Percentiles rank a stretch among this genome's conserved stretches.
phyloP scores from a whole-genome alignment of 2,888 invertebrate species.

The Thymelicus acteon region DNA sequence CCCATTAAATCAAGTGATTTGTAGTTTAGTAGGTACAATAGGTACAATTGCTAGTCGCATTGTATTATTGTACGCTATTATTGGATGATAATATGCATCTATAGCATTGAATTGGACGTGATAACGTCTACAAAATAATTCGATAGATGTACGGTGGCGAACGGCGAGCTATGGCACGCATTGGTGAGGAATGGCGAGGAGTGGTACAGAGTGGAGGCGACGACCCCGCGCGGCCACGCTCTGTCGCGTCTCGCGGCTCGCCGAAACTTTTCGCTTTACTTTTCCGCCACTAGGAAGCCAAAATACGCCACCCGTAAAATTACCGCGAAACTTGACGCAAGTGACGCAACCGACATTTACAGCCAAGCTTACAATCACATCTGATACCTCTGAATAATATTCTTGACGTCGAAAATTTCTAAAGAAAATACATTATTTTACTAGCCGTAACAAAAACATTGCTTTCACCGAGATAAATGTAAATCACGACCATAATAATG shows the following conservation, averaged over 20 bases:
- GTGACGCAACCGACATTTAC: slow-evolving; percentile 40
- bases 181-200: slow-evolving; percentile 40
- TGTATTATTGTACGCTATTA: too few relatives aligned
- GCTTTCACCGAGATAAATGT: slow-evolving; percentile 14
- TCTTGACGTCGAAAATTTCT: neutral
- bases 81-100: too few relatives aligned
- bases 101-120: too few relatives aligned
- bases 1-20: too few relatives aligned
- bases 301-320: slow-evolving; percentile 78
- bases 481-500: slow-evolving; percentile 7
- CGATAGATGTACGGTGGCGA: slow-evolving; percentile 32
- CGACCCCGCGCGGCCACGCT: slow-evolving; percentile 70
- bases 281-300: slow-evolving; percentile 76
- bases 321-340: slow-evolving; percentile 77
- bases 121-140: neutral
- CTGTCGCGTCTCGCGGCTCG: slow-evolving; percentile 64
- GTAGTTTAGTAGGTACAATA: too few relatives aligned
- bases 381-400: neutral
- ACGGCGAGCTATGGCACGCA: slow-evolving; percentile 39
- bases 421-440: neutral
- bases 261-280: slow-evolving; percentile 84
- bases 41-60: too few relatives aligned
- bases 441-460: slow-evolving; percentile 8
- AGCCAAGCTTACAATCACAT: slow-evolving; percentile 4
- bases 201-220: slow-evolving; percentile 61